Evolutionary conservation across 2,888 invertebrate genomes (phyloP), one percentile per base, ranked within the genome.

Genomic region (Sinelater perroti): DNA sequence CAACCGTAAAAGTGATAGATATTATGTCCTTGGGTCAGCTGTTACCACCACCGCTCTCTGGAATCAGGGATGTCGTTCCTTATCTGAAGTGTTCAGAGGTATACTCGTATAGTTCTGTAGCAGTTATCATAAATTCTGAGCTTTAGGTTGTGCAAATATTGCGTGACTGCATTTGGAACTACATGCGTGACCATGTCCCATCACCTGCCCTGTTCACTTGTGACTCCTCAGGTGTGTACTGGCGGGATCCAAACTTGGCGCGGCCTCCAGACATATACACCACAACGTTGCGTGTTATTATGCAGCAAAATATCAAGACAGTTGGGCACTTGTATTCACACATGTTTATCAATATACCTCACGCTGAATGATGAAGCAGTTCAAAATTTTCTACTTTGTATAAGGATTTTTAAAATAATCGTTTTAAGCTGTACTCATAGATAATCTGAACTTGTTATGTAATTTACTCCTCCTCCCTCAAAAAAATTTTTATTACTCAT

Each of bases 101-200:
- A 70, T 70, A 67, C 62, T 26, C 26, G 14, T 46, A 16, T 8
- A 20, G 16, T 10, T 16, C 18, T 31, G 52, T 30, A 8, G 21
- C 28, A 45, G 38, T 11, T 30, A 30, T 28, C 56, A 33, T 62
- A 5, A 52, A 63, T 54, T 54, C n/a, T n/a, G n/a, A n/a, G n/a
- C n/a, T 73, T 52, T 72, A 88, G 91, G 87, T 93, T 61, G 90
- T 90, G 2, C 85, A 89, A 67, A 82, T 95, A 49, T 76, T 95
- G 63, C 84, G 90, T 44, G 94, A 95, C 72, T 92, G 92, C 70
- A 83, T 95, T 53, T 95, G 95, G 94, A 89, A 88, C 69, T 95
- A 93, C 73, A 88, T 95, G 76, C 85, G 92, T 64, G 94, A 94
- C 72, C 87, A 94, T 73, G 91, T 94, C 14, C 94, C 94, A 0